Conservation (phyloP, 2,888 invertebrate species). For the Sphecodes monilicornis region DNA sequence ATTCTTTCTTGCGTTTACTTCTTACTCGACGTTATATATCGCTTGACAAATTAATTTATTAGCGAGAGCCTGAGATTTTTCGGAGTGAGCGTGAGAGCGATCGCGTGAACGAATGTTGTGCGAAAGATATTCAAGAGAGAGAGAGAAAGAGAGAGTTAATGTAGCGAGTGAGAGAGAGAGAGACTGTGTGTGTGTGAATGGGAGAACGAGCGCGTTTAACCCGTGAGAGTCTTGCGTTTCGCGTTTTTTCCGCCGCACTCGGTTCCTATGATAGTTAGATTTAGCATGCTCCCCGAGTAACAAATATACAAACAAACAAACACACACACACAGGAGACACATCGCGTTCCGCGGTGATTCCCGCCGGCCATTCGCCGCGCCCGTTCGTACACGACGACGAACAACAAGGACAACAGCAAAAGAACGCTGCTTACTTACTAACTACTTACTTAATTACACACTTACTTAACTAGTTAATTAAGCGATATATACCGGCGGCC, state of each 20-base stretch:
- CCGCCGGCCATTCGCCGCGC: constrained; percentile 36
- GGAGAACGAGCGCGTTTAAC: constrained; percentile 1
- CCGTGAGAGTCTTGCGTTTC: constrained; percentile 23
- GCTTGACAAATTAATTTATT: constrained; percentile 64
- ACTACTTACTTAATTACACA: constrained; percentile 45
- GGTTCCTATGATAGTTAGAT: constrained; percentile 70
- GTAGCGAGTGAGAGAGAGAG: background rate
- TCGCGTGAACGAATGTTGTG: background rate
- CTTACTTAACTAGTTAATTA: constrained; percentile 45
- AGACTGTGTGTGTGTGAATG: background rate
- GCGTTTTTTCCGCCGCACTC: constrained; percentile 59
- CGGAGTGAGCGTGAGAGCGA: background rate
- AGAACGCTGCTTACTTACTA: constrained; percentile 29
- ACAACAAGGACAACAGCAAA: background rate
- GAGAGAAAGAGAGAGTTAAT: background rate
- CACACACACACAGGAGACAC: background rate
- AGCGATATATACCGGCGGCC: constrained; percentile 49
- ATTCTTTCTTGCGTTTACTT: constrained; percentile 56
- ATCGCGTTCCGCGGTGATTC: constrained; percentile 27
- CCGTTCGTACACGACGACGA: constrained; percentile 49
- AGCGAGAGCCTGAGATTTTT: constrained; percentile 21
- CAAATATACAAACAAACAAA: background rate
- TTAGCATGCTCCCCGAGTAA: constrained; percentile 32
- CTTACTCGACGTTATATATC: constrained; percentile 21
- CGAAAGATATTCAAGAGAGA: background rate